Percentiles rank a stretch among this genome's conserved stretches.
phyloP scores from a whole-genome alignment of 2,888 invertebrate species.

The Merodon equestris region DNA sequence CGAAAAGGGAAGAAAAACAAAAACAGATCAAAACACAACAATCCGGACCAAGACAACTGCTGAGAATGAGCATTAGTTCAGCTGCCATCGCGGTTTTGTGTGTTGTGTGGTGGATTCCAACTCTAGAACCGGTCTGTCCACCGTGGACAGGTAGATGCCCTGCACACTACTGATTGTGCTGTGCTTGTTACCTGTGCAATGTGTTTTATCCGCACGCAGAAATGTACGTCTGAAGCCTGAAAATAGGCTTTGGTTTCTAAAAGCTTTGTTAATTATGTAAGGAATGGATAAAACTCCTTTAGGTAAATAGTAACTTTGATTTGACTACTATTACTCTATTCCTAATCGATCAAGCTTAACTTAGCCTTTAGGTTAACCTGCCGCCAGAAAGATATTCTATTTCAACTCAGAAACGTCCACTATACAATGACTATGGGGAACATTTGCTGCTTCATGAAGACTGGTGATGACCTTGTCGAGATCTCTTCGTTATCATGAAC shows the following conservation, averaged over 20 bases:
- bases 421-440: too few species aligned
- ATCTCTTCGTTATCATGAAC: too few species aligned
- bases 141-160: conserved; percentile 62
- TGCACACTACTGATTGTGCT: conserved; percentile 3
- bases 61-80: conserved; percentile 43
- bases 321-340: too few species aligned
- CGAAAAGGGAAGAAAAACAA: background rate
- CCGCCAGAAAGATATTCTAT: too few species aligned
- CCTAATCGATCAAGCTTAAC: too few species aligned
- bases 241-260: conserved; percentile 11
- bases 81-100: conserved; percentile 52
- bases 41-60: conserved; percentile 34
- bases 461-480: too few species aligned
- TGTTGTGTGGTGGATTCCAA: conserved; percentile 57
- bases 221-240: conserved; percentile 19
- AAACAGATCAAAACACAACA: conserved; percentile 32
- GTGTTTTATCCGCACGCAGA: conserved; percentile 18
- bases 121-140: conserved; percentile 66
- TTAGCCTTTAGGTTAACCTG: too few species aligned
- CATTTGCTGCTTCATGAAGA: too few species aligned
- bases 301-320: too few species aligned
- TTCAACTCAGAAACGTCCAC: too few species aligned
- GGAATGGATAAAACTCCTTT: too few species aligned
- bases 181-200: conserved; percentile 21
- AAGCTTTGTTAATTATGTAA: background rate